Evolutionary conservation across 2,113 vertebrate genomes (phyloP).

Genomic region (Pomatorhinus ruficollis): DNA sequence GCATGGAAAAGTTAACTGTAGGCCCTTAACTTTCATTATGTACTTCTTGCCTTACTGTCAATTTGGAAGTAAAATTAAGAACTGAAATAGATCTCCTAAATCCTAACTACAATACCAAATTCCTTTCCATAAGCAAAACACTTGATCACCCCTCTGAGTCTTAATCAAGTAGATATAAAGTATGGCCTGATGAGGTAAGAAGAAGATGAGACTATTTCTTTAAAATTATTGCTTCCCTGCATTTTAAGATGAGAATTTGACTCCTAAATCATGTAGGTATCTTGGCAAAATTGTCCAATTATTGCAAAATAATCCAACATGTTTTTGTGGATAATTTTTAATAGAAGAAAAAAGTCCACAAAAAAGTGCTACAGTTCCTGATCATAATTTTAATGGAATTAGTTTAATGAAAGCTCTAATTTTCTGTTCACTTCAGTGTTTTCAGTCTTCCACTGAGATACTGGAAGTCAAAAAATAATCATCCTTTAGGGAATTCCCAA

Average conservation of each 20-base stretch:
- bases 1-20: neutral
- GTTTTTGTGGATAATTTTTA: neutral
- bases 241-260: neutral
- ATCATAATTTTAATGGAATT: neutral
- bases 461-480: neutral
- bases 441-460: neutral
- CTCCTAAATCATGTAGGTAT: neutral
- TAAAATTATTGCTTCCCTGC: neutral
- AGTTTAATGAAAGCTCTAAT: neutral
- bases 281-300: neutral
- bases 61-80: conserved; percentile 12
- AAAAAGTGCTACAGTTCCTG: neutral
- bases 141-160: neutral
- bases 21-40: neutral
- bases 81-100: neutral
- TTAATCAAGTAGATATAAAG: neutral
- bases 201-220: neutral
- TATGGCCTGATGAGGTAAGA: neutral
- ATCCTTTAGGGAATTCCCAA: neutral
- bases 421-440: neutral
- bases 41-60: neutral
- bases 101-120: neutral
- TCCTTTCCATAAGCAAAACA: neutral
- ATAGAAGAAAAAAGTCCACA: neutral
- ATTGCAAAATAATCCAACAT: neutral